Conservation (phyloP, 2,888 invertebrate species). For the Trichopria drosophilae region DNA sequence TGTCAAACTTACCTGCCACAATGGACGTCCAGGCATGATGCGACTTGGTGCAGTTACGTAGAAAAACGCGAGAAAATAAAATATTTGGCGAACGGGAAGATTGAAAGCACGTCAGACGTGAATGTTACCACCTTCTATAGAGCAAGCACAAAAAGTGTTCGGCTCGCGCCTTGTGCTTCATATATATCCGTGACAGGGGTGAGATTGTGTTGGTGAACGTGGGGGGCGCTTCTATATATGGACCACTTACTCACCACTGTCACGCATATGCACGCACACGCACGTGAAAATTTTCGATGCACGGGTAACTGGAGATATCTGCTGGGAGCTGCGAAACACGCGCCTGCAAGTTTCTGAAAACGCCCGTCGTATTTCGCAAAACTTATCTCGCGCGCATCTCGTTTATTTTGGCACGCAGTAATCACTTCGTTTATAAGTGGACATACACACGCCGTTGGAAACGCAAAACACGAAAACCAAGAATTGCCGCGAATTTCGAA, state of each 20-base stretch:
- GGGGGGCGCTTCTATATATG: conserved; percentile 56
- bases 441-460: no score
- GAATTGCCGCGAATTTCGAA: no score
- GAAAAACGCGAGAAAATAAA: conserved; percentile 3
- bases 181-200: conserved; percentile 56
- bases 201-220: conserved; percentile 49
- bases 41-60: conserved; percentile 2
- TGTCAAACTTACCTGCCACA: conserved; percentile 76
- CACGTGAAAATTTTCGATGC: conserved; percentile 17
- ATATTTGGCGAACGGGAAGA: conserved; percentile 11
- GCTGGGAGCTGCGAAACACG: conserved; percentile 5
- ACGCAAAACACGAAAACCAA: no score
- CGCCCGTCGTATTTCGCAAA: conserved; percentile 22
- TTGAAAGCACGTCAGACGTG: not conserved
- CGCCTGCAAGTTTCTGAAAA: conserved; percentile 19
- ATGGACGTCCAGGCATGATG: conserved; percentile 76
- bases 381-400: conserved; percentile 9
- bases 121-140: conserved; percentile 31
- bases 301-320: conserved; percentile 38
- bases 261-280: conserved; percentile 30
- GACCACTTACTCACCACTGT: no score
- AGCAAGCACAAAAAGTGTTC: conserved; percentile 55
- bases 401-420: conserved; percentile 14
- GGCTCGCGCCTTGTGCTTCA: conserved; percentile 46
- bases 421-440: no score